Conservation (phyloP, 2,888 invertebrate species). For the Drosophila putrida region DNA sequence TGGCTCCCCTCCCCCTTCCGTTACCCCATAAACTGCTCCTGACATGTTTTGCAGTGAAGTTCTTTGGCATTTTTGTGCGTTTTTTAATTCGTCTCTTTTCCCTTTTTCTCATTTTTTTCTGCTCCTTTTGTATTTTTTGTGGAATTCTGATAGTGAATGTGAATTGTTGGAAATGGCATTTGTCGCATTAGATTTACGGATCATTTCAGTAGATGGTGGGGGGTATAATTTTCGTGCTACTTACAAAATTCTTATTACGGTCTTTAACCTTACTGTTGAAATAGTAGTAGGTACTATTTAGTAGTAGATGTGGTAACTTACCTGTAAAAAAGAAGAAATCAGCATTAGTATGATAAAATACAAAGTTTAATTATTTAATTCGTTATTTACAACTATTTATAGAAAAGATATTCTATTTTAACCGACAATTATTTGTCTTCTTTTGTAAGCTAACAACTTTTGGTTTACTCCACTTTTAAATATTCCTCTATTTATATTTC, state of each 20-base stretch:
- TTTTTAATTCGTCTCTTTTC: conserved; percentile 51
- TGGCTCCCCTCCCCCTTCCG: background rate
- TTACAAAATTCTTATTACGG: conserved; percentile 47
- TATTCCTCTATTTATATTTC: no score
- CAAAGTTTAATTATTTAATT: no score
- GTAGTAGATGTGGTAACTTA: conserved; percentile 52
- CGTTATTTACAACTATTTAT: no score
- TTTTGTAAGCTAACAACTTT: no score
- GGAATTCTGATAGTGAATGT: conserved; percentile 49
- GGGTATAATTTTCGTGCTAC: conserved; percentile 53
- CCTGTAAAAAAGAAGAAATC: conserved; percentile 43
- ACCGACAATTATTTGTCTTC: no score
- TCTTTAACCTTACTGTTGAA: conserved; percentile 15
- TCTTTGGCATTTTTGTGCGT: conserved; percentile 57
- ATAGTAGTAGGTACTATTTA: conserved; percentile 1
- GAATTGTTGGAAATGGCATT: conserved; percentile 43
- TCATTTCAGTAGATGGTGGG: conserved; percentile 12
- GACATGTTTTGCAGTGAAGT: conserved; percentile 56
- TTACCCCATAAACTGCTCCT: background rate
- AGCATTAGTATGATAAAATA: background rate
- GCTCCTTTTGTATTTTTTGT: background rate
- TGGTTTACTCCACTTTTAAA: no score
- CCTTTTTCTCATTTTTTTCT: conserved; percentile 11
- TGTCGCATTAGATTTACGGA: conserved; percentile 55
- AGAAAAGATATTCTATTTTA: no score